Base-by-base conservation (phyloP, 30 jellyfish, hydroid and myxozoan species). In the Mastigias papua region DNA sequence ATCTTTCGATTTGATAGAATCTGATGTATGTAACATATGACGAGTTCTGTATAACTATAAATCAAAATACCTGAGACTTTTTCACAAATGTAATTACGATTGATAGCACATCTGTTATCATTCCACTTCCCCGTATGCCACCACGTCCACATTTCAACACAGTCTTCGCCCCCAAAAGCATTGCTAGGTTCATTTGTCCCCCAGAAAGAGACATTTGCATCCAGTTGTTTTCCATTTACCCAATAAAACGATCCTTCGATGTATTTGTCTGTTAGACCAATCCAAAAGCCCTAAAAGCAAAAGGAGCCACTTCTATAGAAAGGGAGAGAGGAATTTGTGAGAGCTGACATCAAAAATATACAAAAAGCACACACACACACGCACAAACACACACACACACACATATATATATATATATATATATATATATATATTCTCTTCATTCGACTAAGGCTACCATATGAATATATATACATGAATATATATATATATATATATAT, bases 81-180 rank as follows among this genome's bases (percentile, higher is more conserved):
- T 67, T 95, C 97, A 49, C 99, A 95, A 70, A 95, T 83, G 57
- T 77, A 95, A 71, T 84, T 33, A 27, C 95, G 76, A 22, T 66
- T 76, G 26, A 96, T 46, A 0, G 96, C 32, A 67, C 99, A 95
- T 54, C 74, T 91, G 80, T 95, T 95, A 79, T 95, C 99, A 72
- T 95, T 95, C 99, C 99, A 95, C 33, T 33, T 49, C 9, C 99
- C 99, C 20, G 90, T 73, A 60, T 63, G 72, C 92, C 90, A 93
- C 67, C 76, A 54, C 13, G 97, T 46, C 74, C 75, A 85, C 95
- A 95, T 78, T 60, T 89, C 97, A 6, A 95, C 99, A 54, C 99
- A 95, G 60, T 95, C 99, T 82, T 95, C 99, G 27, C 97, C 96
- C 11, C 99, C 99, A 88, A 95, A 95, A 9, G 92, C 95, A 82